phyloP scores from a whole-genome alignment of 1,140 invertebrate genomes.

The Eufriesea mexicana region DNA sequence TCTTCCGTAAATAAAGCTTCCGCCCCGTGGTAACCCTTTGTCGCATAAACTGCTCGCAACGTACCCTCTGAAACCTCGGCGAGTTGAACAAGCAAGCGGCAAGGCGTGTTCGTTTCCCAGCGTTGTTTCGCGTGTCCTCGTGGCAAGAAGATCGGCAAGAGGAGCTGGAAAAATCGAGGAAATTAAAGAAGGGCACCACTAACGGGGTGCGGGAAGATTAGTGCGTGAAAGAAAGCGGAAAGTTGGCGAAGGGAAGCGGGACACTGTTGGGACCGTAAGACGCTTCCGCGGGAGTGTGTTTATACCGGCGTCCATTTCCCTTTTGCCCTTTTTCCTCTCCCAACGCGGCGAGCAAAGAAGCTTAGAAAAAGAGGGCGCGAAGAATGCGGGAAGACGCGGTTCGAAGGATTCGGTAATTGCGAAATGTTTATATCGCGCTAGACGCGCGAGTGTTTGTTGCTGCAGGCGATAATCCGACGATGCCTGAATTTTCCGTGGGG shows the following conservation, averaged over 20 bases:
- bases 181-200: neutral
- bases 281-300: neutral
- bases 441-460: neutral
- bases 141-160: too few species aligned
- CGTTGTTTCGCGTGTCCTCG: too few species aligned
- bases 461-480: conserved; percentile 17
- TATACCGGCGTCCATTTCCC: neutral
- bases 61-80: too few species aligned
- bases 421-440: conserved; percentile 21
- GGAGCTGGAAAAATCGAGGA: neutral
- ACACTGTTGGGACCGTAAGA: neutral
- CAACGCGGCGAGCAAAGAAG: neutral
- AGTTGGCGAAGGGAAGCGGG: neutral
- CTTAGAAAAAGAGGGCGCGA: neutral
- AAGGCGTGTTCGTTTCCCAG: too few species aligned
- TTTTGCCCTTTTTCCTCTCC: neutral
- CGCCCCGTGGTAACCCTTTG: too few species aligned
- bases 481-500: conserved; percentile 2
- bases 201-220: too few species aligned
- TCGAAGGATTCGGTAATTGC: conserved; percentile 28
- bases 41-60: too few species aligned
- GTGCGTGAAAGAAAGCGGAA: neutral
- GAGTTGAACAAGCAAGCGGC: too few species aligned
- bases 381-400: neutral
- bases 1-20: too few species aligned